Evolutionary conservation across 2,888 invertebrate species (phyloP).

Genomic region (Chydorus sphaericus): DNA sequence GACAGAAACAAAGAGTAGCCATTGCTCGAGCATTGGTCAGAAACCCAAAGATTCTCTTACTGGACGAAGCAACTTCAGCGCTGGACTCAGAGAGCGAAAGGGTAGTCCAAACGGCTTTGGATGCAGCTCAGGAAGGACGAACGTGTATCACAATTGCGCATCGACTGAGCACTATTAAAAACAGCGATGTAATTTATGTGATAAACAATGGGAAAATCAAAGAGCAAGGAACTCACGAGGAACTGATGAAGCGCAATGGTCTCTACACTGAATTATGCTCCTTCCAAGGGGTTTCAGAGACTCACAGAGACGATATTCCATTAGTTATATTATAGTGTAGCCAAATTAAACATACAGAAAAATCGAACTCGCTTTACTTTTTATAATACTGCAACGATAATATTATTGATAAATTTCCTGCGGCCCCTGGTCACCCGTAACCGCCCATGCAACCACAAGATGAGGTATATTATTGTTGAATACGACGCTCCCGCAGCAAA

Average conservation of each 20-base stretch:
- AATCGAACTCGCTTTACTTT: too few species aligned
- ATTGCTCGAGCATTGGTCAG: conserved; percentile 40
- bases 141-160: conserved; percentile 80
- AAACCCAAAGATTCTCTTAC: conserved; percentile 39
- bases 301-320: too few species aligned
- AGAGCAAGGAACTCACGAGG: conserved; percentile 60
- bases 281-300: too few species aligned
- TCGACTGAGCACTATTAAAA: conserved; percentile 63
- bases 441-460: too few species aligned
- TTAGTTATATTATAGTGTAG: too few species aligned
- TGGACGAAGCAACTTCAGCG: conserved; percentile 43
- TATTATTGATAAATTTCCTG: too few species aligned
- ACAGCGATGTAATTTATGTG: conserved; percentile 71
- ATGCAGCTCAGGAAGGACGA: conserved; percentile 59
- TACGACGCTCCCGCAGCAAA: too few species aligned
- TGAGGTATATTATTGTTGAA: too few species aligned
- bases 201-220: conserved; percentile 57
- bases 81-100: conserved; percentile 62
- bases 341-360: too few species aligned
- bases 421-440: too few species aligned
- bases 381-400: too few species aligned
- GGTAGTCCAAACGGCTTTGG: conserved; percentile 70
- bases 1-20: conserved; percentile 71
- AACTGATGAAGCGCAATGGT: conserved; percentile 48
- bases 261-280: conserved; percentile 50